Base-by-base conservation (phyloP, 2,888 invertebrate genomes). In the Drosophila aldrichi region DNA sequence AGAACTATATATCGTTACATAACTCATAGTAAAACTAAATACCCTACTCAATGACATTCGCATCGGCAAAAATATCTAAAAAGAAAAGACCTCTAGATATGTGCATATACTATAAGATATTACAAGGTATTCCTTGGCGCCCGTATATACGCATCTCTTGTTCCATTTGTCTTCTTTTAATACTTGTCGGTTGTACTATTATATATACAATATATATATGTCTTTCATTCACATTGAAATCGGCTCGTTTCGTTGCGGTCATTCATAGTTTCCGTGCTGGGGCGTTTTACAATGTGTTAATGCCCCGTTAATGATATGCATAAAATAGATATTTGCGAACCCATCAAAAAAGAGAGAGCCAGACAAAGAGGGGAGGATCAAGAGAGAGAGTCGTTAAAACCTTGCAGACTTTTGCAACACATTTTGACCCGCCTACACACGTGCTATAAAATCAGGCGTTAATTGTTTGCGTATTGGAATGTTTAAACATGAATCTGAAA, bases 401-500 rank as follows among this genome's bases (percentile, higher is more conserved):
- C 59, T 56, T 54, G 59, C 55, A 63, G 25, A 51, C 34, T 46
- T 61, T 36, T 63, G 60, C 70, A 77, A 74, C 63, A 38, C 1
- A n/a, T 40, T 79, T 67, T 66, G 57, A 16, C 58, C 52, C 67
- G 61, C 80, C 83, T 55, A 74, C 81, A 71, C 70, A 80, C 76
- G 78, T 84, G 78, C 66, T 57, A 71, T 60, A 73, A 73, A 70
- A 56, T 49, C n/a, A 70, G 73, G 48, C 70, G 82, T 55, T 83
- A 84, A 84, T 84, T 73, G 34, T 29, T 54, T 8, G 40, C 1
- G 7, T n/a, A 38, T 12, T 54, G 36, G 7, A 52, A 22, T 22
- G 38, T 5, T 25, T 36, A 16, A 38, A n/a, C 10, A 2, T 20
- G 49, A 4, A 29, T 7, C 29, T 29, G 1, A 9, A n/a, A 16